Evolutionary conservation across 2,797 vertebrate genomes (phyloP), one percentile per base, ranked within the genome.

Genomic region (Spinibarbus caldwelli): DNA sequence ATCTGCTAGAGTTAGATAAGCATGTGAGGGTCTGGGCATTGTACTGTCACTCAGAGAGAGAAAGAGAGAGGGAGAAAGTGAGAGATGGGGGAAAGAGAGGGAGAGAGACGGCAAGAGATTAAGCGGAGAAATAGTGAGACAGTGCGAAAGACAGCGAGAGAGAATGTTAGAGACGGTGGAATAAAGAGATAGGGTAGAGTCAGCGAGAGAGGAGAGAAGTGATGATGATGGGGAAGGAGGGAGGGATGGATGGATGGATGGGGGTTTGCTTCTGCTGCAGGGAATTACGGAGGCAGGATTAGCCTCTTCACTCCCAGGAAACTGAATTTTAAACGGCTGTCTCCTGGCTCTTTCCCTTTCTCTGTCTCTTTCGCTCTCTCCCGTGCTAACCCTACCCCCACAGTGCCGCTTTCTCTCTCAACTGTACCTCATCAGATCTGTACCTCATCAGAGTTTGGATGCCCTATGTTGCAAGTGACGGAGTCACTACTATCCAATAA

Each of bases 1-100:
- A 99, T 99, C 98, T 99, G 98, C 97, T 99, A 96, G 96, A 97
- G 97, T 97, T 97, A 99, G 98, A 99, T 99, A 99, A 99, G 98
- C 97, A 88, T 97, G 97, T 95, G 96, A 97, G 97, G 97, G 98
- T 97, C 97, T 97, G 97, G 98, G 97, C 97, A 97, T 96, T 97
- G 97, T 97, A 98, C 97, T 99, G 98, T 99, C 98, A 99, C 96
- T 97, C 96, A 97, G 95, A 95, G 96, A 98, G 94, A 92, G 93
- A 95, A 92, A 93, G 93, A 92, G 90, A 89, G 80, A 91, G 92
- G 89, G 91, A 92, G 92, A 93, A 90, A 89, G 92, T 92, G 92
- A 81, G 87, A 92, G 94, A 93, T 90, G 89, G 91, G 93, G 92
- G 85, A 90, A 90, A 75, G 91, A 92, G 92, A 93, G 92, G 96